Evolutionary conservation across 2,113 vertebrate species (phyloP).

Genomic region (Sciurus niger): DNA sequence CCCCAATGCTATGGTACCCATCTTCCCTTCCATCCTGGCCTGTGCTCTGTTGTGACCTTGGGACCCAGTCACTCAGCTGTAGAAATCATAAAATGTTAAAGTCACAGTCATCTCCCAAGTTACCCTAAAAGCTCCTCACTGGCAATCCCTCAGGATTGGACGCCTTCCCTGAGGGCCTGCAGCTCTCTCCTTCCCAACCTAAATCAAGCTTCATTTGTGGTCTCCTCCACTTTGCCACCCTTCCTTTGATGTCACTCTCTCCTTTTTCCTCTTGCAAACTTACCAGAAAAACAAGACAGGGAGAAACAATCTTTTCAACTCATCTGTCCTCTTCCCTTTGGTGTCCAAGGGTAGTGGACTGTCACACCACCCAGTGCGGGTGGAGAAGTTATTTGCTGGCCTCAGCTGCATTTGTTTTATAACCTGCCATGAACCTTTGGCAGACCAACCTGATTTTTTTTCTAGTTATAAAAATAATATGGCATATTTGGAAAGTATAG

Average conservation of each 20-base stretch:
- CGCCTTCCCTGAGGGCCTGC: background rate
- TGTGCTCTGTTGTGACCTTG: background rate
- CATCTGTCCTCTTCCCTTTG: background rate
- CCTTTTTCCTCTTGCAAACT: background rate
- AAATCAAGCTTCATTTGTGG: background rate
- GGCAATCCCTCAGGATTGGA: background rate
- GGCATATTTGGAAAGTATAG: slow-evolving; percentile 66
- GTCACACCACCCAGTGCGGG: fast-evolving
- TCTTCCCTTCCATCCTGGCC: background rate
- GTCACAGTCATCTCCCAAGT: background rate
- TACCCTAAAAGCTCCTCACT: background rate
- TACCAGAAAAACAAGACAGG: slow-evolving; percentile 10
- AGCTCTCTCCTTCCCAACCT: background rate
- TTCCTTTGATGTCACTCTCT: background rate
- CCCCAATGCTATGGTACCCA: background rate
- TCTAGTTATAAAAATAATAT: slow-evolving; percentile 66
- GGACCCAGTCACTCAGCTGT: background rate
- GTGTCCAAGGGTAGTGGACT: background rate
- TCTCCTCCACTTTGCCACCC: background rate
- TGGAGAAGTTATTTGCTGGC: background rate
- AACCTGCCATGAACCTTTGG: slow-evolving; percentile 8
- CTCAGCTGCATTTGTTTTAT: background rate
- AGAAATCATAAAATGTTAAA: background rate
- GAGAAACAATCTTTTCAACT: background rate
- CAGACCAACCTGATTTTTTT: slow-evolving; percentile 27